These are phyloP conservation scores for Litocranius walleri DNA, from an alignment of 2,113 vertebrate genomes.

Conservation along the genomic window DNA sequence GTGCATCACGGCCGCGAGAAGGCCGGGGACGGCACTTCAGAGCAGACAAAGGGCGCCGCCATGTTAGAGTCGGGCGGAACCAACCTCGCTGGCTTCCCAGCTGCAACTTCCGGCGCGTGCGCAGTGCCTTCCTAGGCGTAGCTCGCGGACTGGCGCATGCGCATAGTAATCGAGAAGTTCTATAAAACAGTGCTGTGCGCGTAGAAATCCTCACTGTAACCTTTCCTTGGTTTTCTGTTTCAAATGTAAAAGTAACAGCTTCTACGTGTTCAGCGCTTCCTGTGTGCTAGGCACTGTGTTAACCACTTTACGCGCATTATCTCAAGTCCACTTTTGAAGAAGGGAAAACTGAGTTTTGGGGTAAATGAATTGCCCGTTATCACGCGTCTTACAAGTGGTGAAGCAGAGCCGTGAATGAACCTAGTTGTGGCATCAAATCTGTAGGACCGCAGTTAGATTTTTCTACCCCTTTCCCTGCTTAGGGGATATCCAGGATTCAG, in stretches of 20 bases:
- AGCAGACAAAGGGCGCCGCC: constrained; percentile 85
- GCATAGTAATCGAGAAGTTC: neutral
- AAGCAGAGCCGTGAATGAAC: neutral
- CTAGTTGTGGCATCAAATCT: neutral
- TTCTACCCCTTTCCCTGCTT: neutral
- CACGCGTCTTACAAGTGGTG: neutral
- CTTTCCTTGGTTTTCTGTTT: neutral
- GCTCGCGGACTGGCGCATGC: neutral
- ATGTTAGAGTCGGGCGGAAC: constrained; percentile 82
- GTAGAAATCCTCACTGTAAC: fast-evolving
- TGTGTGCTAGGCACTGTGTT: neutral
- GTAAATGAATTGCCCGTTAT: neutral
- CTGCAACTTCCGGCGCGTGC: constrained; percentile 43
- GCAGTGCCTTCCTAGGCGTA: neutral
- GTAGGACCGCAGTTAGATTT: neutral
- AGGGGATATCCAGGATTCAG: neutral
- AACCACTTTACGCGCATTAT: neutral
- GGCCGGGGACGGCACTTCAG: constrained; percentile 68
- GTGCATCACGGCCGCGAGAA: constrained; percentile 70
- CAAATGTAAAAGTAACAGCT: neutral
- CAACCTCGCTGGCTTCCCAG: constrained; percentile 70
- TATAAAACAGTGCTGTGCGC: fast-evolving
- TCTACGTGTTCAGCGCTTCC: neutral
- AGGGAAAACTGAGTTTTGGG: neutral
- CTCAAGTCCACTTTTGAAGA: neutral